A percentile compares a stretch with the other conserved stretches of the same genome.
phyloP scores from a whole-genome alignment of 2,113 vertebrate genomes.

The Corapipo altera region DNA sequence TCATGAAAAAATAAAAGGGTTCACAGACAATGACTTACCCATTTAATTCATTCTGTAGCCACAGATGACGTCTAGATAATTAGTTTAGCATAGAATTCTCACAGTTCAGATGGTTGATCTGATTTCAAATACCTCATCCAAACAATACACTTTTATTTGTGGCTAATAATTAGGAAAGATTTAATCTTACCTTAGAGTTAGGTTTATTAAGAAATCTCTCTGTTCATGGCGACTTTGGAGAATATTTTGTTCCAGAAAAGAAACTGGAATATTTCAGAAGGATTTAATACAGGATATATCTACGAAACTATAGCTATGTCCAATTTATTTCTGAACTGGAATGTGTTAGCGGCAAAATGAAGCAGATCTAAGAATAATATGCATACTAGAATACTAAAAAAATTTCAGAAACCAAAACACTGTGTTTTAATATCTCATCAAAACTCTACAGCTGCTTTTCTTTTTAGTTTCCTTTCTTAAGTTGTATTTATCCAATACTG shows the following conservation, averaged over 20 bases:
- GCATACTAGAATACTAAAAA: not conserved
- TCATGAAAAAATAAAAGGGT: not conserved
- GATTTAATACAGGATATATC: not conserved
- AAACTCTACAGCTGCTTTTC: not conserved
- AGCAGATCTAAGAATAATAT: not conserved
- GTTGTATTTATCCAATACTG: not conserved
- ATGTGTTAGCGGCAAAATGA: not conserved
- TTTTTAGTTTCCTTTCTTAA: not conserved
- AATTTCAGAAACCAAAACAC: not conserved
- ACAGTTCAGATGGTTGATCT: not conserved
- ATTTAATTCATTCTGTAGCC: not conserved
- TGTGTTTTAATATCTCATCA: not conserved
- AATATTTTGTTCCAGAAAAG: not conserved
- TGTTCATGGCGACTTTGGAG: not conserved
- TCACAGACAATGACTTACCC: not conserved
- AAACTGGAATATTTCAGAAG: not conserved
- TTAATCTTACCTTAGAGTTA: not conserved
- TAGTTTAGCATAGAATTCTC: not conserved
- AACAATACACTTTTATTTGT: not conserved
- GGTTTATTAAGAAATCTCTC: not conserved
- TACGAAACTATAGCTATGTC: not conserved
- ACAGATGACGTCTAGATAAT: not conserved
- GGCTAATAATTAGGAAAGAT: not conserved
- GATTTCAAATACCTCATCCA: not conserved
- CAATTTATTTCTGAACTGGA: not conserved